phyloP scores from a whole-genome alignment of 2,888 invertebrate species.

The Philaethria dido region DNA sequence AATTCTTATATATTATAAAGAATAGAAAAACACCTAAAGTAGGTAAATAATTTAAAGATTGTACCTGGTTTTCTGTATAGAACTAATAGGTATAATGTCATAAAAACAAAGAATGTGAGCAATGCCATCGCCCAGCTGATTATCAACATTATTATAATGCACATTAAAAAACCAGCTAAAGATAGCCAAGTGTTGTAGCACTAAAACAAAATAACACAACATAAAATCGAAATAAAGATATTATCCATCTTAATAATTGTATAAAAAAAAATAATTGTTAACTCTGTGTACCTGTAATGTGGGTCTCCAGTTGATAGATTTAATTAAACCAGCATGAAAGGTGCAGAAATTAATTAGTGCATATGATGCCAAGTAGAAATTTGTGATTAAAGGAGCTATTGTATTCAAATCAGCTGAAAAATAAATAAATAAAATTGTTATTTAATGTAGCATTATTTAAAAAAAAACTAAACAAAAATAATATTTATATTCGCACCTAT shows the following conservation, averaged over 20 bases:
- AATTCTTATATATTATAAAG: neutral
- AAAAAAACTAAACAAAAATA: neutral
- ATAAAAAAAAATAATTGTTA: neutral
- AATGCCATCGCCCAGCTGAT: constrained; percentile 94
- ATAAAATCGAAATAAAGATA: neutral
- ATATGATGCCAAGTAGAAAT: constrained; percentile 96
- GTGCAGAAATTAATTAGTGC: constrained; percentile 98
- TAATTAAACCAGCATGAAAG: constrained; percentile 94
- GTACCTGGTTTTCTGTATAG: constrained; percentile 92
- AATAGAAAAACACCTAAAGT: neutral
- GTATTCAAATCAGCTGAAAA: constrained; percentile 91
- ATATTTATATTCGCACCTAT: constrained; percentile 87
- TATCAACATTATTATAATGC: constrained; percentile 93
- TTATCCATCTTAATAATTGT: neutral
- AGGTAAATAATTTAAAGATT: neutral
- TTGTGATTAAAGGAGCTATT: constrained; percentile 97
- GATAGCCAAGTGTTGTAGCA: constrained; percentile 94
- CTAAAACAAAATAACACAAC: constrained; percentile 61
- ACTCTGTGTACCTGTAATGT: constrained; percentile 88
- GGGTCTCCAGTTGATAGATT: constrained; percentile 94
- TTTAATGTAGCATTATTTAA: no score
- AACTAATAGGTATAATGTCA: constrained; percentile 92
- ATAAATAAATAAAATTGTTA: no score
- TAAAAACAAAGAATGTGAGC: constrained; percentile 90
- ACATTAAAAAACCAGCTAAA: constrained; percentile 88